Conservation (phyloP, 2,797 vertebrate species). For the Pteropus rufus region DNA sequence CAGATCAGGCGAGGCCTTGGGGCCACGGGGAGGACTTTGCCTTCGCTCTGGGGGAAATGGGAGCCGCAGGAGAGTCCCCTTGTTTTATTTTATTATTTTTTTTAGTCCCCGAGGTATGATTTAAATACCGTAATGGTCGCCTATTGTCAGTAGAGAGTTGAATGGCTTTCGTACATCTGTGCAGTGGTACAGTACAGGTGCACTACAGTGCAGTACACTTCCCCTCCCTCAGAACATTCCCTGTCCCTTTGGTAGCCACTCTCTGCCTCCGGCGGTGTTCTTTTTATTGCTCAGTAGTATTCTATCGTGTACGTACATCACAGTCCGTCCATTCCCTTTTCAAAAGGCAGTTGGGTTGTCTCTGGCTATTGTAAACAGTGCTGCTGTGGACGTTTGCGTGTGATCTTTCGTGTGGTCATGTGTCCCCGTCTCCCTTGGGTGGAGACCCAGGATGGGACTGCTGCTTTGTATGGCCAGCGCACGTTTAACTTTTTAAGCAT, state of each 20-base stretch:
- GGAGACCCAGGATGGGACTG: too few species aligned
- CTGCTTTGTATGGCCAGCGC: background rate
- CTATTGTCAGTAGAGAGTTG: too few species aligned
- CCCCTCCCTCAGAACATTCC: background rate
- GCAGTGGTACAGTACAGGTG: fast-evolving
- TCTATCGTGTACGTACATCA: fast-evolving
- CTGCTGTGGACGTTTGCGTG: background rate
- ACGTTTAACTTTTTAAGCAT: background rate
- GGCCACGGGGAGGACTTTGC: background rate
- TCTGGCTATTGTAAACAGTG: background rate
- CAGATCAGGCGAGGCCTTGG: background rate
- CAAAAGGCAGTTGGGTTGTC: background rate
- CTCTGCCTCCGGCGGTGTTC: background rate
- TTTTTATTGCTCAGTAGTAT: background rate
- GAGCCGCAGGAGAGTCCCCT: background rate
- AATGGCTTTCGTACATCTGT: background rate
- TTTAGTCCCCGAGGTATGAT: background rate
- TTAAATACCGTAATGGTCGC: background rate
- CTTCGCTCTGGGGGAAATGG: background rate
- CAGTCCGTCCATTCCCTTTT: too few species aligned
- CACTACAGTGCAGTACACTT: fast-evolving
- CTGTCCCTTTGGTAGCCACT: background rate
- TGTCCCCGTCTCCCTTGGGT: background rate
- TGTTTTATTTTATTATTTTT: background rate
- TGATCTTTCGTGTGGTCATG: fast-evolving